Conservation (phyloP, 2,113 vertebrate genomes). For the Arenaria interpres region DNA sequence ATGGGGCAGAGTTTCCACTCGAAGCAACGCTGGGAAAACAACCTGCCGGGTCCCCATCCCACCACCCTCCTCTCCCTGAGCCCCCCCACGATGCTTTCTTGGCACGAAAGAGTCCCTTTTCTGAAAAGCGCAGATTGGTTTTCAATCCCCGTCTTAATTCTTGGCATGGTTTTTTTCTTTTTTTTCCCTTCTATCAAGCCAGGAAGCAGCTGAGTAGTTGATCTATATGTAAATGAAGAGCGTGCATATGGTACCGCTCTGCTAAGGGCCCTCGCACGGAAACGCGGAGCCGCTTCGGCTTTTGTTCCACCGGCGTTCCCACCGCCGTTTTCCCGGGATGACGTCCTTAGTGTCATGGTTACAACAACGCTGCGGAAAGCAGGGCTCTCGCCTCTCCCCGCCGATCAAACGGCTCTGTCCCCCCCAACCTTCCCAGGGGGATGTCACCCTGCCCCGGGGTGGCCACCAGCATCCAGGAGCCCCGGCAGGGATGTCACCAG, state of each 20-base stretch:
- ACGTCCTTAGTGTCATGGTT: conserved; percentile 71
- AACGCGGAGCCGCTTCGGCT: conserved; percentile 8
- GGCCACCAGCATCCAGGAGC: fast-evolving
- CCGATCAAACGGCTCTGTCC: not conserved
- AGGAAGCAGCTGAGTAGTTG: not conserved
- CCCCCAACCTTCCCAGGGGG: not conserved
- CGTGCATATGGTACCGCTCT: not conserved
- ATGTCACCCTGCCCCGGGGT: not conserved
- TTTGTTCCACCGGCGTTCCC: conserved; percentile 54
- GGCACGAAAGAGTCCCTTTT: not conserved
- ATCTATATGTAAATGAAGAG: not conserved
- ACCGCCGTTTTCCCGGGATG: conserved; percentile 50
- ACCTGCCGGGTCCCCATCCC: not conserved
- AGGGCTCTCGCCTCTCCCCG: conserved; percentile 11
- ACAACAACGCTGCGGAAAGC: conserved; percentile 55
- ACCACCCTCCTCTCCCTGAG: not conserved
- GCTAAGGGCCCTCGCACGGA: not conserved
- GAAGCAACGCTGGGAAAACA: not conserved
- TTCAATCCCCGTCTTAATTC: not conserved
- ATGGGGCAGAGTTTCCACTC: not conserved
- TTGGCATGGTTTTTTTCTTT: not conserved
- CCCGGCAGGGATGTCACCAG: fast-evolving
- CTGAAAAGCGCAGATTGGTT: not conserved
- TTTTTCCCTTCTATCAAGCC: not conserved
- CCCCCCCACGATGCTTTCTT: not conserved